A percentile compares a stretch with the other conserved stretches of the same genome.
These are phyloP conservation scores for Elgonia sp. DNA, from an alignment of 2,888 invertebrate genomes.

Conservation along the genomic window DNA sequence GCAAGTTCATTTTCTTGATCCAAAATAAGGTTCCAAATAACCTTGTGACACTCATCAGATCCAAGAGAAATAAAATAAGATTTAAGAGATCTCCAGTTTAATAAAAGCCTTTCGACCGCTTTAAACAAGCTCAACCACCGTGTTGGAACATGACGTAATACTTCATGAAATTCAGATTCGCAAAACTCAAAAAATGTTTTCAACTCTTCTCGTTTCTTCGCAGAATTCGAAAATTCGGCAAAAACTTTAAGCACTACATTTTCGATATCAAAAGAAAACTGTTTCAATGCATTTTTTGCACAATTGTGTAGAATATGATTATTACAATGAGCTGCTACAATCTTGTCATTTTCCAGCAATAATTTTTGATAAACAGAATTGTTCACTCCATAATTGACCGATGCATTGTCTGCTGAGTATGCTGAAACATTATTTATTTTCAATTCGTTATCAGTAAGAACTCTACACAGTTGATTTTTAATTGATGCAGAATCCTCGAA, in stretches of 20 bases:
- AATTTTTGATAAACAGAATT: background rate
- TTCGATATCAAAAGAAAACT: conserved; percentile 7
- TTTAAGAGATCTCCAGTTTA: conserved; percentile 2
- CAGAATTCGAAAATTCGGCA: conserved; percentile 30
- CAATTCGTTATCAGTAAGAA: background rate
- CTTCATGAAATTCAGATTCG: conserved; percentile 2
- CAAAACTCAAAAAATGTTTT: conserved; percentile 1
- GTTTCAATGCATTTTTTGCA: conserved; percentile 10
- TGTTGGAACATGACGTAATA: conserved; percentile 7
- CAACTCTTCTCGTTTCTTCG: conserved; percentile 2
- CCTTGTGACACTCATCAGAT: background rate
- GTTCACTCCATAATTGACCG: conserved; percentile 1
- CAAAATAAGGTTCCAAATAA: background rate
- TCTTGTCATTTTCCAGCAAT: conserved; percentile 15
- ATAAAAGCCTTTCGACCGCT: conserved; percentile 4
- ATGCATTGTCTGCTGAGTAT: conserved; percentile 12
- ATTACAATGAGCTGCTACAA: conserved; percentile 23
- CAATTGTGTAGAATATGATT: conserved; percentile 34
- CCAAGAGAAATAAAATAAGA: background rate
- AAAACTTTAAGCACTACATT: conserved; percentile 30
- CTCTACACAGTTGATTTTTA: conserved; percentile 10
- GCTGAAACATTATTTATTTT: conserved; percentile 9
- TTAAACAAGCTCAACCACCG: conserved; percentile 2
- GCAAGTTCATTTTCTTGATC: background rate
- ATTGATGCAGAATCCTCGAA: conserved; percentile 14